These are phyloP conservation scores for Nemurella pictetii DNA, from an alignment of 2,888 invertebrate species.

Conservation along the genomic window DNA sequence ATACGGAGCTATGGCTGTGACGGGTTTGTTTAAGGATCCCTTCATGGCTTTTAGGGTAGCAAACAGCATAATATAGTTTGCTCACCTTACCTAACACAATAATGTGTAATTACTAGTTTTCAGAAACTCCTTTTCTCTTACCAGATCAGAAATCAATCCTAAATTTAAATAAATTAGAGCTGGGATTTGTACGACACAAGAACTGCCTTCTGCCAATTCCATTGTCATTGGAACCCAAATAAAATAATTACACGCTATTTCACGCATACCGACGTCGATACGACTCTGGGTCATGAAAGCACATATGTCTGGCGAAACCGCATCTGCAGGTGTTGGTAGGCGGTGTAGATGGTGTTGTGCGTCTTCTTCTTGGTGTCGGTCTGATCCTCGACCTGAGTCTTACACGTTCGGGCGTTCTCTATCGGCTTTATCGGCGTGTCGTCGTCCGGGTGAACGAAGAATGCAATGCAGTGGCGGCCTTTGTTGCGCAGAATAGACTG, in stretches of 20 bases:
- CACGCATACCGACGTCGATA: not conserved
- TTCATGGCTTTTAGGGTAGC: too few relatives aligned
- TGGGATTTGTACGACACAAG: not conserved
- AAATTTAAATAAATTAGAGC: not conserved
- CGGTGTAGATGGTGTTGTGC: constrained; percentile 61
- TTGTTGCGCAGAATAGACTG: constrained; percentile 63
- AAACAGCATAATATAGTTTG: too few relatives aligned
- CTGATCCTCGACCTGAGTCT: constrained; percentile 50
- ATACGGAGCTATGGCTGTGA: too few relatives aligned
- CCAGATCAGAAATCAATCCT: too few relatives aligned
- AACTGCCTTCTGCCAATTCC: not conserved
- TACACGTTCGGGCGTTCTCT: constrained; percentile 20
- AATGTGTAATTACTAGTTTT: too few relatives aligned
- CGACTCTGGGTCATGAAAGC: constrained; percentile 20
- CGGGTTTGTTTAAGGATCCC: too few relatives aligned
- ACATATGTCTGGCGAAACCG: constrained; percentile 72
- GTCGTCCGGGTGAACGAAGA: constrained; percentile 75
- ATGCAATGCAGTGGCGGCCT: constrained; percentile 75
- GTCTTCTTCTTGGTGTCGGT: constrained; percentile 46
- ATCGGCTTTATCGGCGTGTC: constrained; percentile 58
- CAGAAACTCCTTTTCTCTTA: too few relatives aligned
- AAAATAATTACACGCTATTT: not conserved
- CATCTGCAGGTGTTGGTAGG: constrained; percentile 71
- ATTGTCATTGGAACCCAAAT: not conserved
- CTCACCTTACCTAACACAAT: too few relatives aligned